Evolutionary conservation across 2,888 invertebrate genomes (phyloP).

Genomic region (Euproctis similis): DNA sequence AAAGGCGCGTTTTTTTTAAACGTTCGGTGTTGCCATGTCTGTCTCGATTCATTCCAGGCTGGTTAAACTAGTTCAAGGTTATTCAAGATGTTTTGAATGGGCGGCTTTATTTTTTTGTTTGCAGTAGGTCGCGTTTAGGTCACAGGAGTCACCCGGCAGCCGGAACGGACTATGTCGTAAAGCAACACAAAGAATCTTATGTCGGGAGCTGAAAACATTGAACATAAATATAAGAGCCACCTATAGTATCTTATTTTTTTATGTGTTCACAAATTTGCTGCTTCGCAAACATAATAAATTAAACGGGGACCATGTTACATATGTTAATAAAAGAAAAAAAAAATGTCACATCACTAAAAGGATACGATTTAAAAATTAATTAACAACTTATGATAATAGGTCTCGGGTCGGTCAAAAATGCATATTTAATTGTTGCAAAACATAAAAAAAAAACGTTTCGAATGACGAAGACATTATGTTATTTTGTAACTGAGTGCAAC

Average conservation of each 20-base stretch:
- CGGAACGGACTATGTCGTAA: constrained; percentile 46
- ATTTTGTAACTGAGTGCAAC: constrained; percentile 66
- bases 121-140: constrained; percentile 66
- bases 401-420: constrained; percentile 47
- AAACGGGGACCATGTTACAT: constrained; percentile 34
- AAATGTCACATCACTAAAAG: constrained; percentile 46
- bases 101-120: constrained; percentile 56
- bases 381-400: constrained; percentile 61
- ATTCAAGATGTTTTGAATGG: constrained; percentile 51
- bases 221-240: constrained; percentile 25
- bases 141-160: constrained; percentile 51
- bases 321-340: constrained; percentile 38
- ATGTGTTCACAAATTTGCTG: constrained; percentile 30
- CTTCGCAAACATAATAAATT: constrained; percentile 42
- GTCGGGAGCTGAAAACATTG: constrained; percentile 25
- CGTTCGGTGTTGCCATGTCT: constrained; percentile 52
- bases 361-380: constrained; percentile 59
- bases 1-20: constrained; percentile 47
- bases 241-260: constrained; percentile 23
- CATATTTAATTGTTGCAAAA: constrained; percentile 57
- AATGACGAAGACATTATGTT: constrained; percentile 56
- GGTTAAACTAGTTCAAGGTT: constrained; percentile 71
- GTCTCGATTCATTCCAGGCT: constrained; percentile 45
- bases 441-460: constrained; percentile 45
- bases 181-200: constrained; percentile 45